Percentiles rank a stretch among this genome's conserved stretches.
Conservation (phyloP, 2,888 invertebrate species). For the Portevinia maculata region DNA sequence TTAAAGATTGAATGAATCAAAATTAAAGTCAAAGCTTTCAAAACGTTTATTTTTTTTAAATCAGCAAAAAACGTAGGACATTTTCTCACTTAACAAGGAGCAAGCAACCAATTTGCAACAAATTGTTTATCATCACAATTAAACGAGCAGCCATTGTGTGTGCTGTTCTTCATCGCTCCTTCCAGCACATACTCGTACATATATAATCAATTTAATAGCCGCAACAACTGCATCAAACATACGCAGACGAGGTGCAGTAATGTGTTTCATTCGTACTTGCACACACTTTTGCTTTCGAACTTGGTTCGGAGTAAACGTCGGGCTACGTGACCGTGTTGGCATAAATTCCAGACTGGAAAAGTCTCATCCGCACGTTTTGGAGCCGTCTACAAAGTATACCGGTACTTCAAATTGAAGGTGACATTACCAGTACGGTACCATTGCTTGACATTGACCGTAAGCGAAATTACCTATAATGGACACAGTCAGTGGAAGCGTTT, state of each 20-base stretch:
- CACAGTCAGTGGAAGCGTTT: conserved; percentile 19
- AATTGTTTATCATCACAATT: conserved; percentile 62
- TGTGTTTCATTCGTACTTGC: conserved; percentile 38
- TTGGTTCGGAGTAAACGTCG: conserved; percentile 21
- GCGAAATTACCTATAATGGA: conserved; percentile 56
- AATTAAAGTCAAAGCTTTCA: conserved; percentile 1
- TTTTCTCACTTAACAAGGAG: conserved; percentile 50
- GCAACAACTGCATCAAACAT: conserved; percentile 26
- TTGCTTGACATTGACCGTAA: conserved; percentile 62
- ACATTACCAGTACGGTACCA: not conserved
- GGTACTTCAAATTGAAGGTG: not conserved
- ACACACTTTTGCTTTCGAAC: conserved; percentile 61
- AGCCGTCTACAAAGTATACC: not conserved
- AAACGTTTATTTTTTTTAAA: conserved; percentile 31
- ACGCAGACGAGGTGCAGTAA: conserved; percentile 51
- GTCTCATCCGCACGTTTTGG: conserved; percentile 56
- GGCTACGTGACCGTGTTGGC: conserved; percentile 58
- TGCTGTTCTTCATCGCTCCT: no score
- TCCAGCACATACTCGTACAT: no score
- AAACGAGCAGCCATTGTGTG: conserved; percentile 33
- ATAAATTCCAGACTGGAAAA: conserved; percentile 46
- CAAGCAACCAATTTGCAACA: conserved; percentile 53
- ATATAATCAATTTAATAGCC: conserved; percentile 19
- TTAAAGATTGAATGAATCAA: conserved; percentile 27
- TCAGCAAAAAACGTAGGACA: conserved; percentile 36